Base-by-base conservation (phyloP, 2,797 vertebrate genomes). In the Enteromius fasciolatus region DNA sequence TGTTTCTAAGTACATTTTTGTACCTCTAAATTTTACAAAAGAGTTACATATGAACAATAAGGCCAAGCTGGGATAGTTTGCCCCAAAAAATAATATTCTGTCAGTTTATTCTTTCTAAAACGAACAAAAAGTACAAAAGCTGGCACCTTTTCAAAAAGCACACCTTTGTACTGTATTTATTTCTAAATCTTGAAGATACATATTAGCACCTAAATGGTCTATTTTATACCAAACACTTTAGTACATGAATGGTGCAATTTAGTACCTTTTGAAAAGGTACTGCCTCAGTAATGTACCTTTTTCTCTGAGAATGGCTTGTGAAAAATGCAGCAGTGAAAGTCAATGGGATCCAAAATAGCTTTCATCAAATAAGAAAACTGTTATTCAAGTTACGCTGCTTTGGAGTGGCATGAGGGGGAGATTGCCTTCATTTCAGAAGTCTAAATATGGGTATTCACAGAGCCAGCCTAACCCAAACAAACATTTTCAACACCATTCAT, bases 401-500 rank as follows among this genome's bases (percentile, higher is more conserved):
- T 69, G 6, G 46, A 28, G 17, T 8, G 4, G 17, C 41, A 25
- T 17, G 67, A 69, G 67, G 7, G 39, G 41, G 20, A 10, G 41
- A 15, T 28, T 17, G 23, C 15, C 5, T 20, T 50, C 9, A 72
- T 73, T 73, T 52, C 9, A 70, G 17, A 50, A 50, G 9, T 72
- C 69, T 8, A 46, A 46, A 73, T 14, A 52, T 33, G 10, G 17
- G 28, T 73, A n/a, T 73, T 73, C 46, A 72, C 9, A 46, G 31
- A 57, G 33, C 25, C 8, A 1, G 18, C 31, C 11, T 50, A 31
- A 67, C 12, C 31, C 61, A 31, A 33, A 11, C 44, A 78, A 66
- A 78, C 12, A 50, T 66, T 48, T 77, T 76, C 5, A 36, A 66
- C 61, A 25, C 28, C 76, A 11, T 66, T 31, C 20, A 78, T 67